A percentile compares a stretch with the other conserved stretches of the same genome.
Evolutionary conservation across 1,140 invertebrate genomes (phyloP).

Genomic region (Lerema accius): DNA sequence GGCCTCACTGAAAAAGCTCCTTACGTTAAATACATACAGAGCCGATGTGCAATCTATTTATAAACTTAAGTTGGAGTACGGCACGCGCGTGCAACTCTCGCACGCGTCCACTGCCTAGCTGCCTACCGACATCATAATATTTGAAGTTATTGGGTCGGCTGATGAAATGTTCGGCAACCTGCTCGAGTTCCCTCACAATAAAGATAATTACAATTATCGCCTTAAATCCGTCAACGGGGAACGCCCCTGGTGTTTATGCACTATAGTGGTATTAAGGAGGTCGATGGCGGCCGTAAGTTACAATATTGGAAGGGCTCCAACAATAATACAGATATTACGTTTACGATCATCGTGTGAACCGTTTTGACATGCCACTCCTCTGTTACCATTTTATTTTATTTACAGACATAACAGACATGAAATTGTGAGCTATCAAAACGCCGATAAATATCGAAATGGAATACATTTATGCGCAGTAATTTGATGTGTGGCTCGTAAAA

Average conservation of each 20-base stretch:
- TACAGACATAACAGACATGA: conserved; percentile 65
- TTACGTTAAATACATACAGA: conserved; percentile 68
- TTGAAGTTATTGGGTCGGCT: conserved; percentile 69
- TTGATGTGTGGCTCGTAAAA: conserved; percentile 49
- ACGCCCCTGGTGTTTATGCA: conserved; percentile 31
- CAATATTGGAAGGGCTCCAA: conserved; percentile 58
- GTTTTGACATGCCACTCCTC: conserved; percentile 37
- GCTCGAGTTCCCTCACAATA: conserved; percentile 39
- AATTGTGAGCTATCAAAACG: conserved; percentile 55
- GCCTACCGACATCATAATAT: conserved; percentile 75
- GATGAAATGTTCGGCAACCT: conserved; percentile 50
- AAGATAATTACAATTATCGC: conserved; percentile 47
- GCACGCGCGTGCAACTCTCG: conserved; percentile 59
- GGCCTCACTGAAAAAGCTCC: conserved; percentile 71
- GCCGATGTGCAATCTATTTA: conserved; percentile 77
- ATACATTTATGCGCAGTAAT: conserved; percentile 37
- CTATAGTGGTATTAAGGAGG: conserved; percentile 34
- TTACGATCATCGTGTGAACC: conserved; percentile 52
- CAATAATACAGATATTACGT: conserved; percentile 52
- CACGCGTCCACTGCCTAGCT: conserved; percentile 51
- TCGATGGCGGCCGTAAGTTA: conserved; percentile 42
- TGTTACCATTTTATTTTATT: conserved; percentile 58
- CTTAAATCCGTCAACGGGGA: conserved; percentile 35
- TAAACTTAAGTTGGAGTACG: conserved; percentile 72
- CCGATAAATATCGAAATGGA: conserved; percentile 59